These are phyloP conservation scores for Dolichallabes microphthalmus DNA, from an alignment of 2,113 vertebrate species.

Conservation along the genomic window DNA sequence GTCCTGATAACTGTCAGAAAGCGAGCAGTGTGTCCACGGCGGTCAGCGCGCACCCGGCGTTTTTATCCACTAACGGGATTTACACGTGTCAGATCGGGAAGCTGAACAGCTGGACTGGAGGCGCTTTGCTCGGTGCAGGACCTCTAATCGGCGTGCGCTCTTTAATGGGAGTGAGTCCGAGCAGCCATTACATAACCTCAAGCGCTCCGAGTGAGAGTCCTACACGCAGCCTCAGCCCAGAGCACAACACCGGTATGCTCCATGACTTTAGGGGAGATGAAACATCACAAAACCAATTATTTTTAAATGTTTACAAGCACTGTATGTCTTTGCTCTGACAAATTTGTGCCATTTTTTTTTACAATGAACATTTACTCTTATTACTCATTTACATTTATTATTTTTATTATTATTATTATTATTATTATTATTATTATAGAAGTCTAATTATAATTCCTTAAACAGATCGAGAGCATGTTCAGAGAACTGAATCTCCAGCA, in stretches of 20 bases:
- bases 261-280: not conserved
- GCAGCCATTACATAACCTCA: slow-evolving; percentile 77
- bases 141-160: slow-evolving; percentile 94
- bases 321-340: not conserved
- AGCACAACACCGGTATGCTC: slow-evolving; percentile 85
- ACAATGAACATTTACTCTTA: not conserved
- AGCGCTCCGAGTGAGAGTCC: slow-evolving; percentile 83
- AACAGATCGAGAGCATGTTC: slow-evolving; percentile 84
- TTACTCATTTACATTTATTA: no score
- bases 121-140: slow-evolving; percentile 91
- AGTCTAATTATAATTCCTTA: slow-evolving; percentile 19
- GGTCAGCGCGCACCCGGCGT: slow-evolving; percentile 83
- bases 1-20: slow-evolving; percentile 87
- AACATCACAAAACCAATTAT: not conserved
- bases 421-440: not conserved
- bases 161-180: slow-evolving; percentile 83
- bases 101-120: slow-evolving; percentile 96
- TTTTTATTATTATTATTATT: slow-evolving; percentile 10
- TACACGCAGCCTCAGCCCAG: slow-evolving; percentile 75
- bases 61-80: slow-evolving; percentile 93
- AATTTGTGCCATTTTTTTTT: not conserved
- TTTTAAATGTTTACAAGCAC: not conserved
- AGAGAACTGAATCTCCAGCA: slow-evolving; percentile 82
- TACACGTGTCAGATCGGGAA: slow-evolving; percentile 98
- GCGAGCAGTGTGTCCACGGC: slow-evolving; percentile 65